Conservation (phyloP, 2,797 vertebrate genomes). For the Etheostoma perlongum region DNA sequence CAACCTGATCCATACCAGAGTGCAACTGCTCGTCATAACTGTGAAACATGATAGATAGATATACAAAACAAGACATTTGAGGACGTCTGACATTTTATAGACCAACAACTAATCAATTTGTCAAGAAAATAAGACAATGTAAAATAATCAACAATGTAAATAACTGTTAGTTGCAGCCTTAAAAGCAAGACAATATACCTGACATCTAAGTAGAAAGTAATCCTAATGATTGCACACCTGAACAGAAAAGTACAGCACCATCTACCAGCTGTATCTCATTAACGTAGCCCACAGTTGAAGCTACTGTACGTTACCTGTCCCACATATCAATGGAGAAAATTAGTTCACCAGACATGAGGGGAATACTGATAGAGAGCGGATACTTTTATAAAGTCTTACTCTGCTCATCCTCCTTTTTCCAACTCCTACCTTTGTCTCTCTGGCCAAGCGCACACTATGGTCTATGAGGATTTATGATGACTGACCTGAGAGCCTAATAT, state of each 20-base stretch:
- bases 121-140: too few species aligned
- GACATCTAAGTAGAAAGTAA: too few species aligned
- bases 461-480: slow-evolving; percentile 15
- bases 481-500: slow-evolving; percentile 54
- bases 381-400: not conserved
- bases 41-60: not conserved
- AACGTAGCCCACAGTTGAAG: not conserved
- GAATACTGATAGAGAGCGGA: not conserved
- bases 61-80: too few species aligned
- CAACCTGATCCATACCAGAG: not conserved
- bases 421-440: not conserved
- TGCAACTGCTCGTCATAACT: not conserved
- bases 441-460: slow-evolving; percentile 4
- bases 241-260: not conserved
- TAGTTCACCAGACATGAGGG: not conserved
- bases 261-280: not conserved
- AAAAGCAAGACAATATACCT: not conserved
- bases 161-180: too few species aligned
- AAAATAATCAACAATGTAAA: too few species aligned
- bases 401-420: not conserved
- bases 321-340: not conserved
- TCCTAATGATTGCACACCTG: not conserved
- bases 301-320: not conserved
- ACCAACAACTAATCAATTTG: too few species aligned
- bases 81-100: too few species aligned